Evolutionary conservation across 1,140 invertebrate genomes (phyloP).

Genomic region (Drosophila elegans): DNA sequence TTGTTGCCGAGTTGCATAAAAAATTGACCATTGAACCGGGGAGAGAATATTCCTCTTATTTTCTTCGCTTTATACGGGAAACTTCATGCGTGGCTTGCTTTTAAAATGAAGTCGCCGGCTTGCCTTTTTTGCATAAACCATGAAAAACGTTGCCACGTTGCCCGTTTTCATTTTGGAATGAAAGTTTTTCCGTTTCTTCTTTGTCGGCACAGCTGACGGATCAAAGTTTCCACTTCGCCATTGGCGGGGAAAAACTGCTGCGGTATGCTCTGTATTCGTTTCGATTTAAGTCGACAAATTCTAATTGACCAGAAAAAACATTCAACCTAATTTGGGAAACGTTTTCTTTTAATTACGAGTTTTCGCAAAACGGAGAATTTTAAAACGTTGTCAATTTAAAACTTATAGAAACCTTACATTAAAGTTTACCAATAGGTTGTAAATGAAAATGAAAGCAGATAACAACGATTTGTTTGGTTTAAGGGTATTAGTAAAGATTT

Average conservation of each 20-base stretch:
- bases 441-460: no score
- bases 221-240: constrained; percentile 35
- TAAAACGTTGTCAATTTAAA: neutral
- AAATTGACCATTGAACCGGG: constrained; percentile 72
- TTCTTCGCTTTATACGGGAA: constrained; percentile 17
- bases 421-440: no score
- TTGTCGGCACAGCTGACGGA: constrained; percentile 12
- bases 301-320: constrained; percentile 9
- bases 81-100: constrained; percentile 50
- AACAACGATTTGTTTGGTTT: no score
- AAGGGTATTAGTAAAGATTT: neutral
- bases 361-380: neutral
- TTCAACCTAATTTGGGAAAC: no score
- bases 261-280: constrained; percentile 15
- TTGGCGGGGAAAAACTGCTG: constrained; percentile 11
- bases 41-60: constrained; percentile 52
- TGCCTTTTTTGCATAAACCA: constrained; percentile 47
- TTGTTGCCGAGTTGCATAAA: constrained; percentile 64
- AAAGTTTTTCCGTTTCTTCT: constrained; percentile 29
- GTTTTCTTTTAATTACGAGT: no score
- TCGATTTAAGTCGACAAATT: constrained; percentile 5
- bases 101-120: constrained; percentile 40
- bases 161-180: constrained; percentile 23
- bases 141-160: constrained; percentile 26
- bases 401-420: no score